Evolutionary conservation across 2,113 vertebrate species (phyloP), one percentile per base, ranked within the genome.

Genomic region (Pseudorectes ferrugineus): DNA sequence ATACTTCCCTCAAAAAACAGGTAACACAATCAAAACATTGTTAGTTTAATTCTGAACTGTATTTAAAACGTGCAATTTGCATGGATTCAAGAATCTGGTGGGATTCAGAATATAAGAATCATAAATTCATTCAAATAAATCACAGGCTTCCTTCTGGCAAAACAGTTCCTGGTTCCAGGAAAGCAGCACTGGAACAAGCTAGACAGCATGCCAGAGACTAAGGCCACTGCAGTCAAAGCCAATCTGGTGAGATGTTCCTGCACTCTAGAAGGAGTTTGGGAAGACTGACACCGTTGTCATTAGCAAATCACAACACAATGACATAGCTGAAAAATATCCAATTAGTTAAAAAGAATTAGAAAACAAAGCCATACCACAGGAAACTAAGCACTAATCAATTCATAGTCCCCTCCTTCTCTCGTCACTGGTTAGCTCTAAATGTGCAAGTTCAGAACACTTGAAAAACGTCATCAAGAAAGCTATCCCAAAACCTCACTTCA

Each of bases 11-110:
- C 71, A 46, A 74, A 36, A 54, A 71, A 45, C 6, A 49, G 31
- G 6, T 40, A 89, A 68, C 18, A 40, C 7, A 43, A 55, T 29
- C 14, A 49, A 72, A 90, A 65, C 12, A 51, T 1, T 6, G 18
- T 35, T 81, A 58, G 78, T 54, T 76, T 88, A 78, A 71, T 72
- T 59, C 52, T 75, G 40, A 92, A 76, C 19, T 76, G 21, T 40
- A 75, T 63, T 93, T 66, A 17, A 62, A 84, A 71, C 46, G 10
- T 29, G 12, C 12, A 48, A 52, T 84, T 86, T 86, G 33, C 45
- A 88, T 40, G 18, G 25, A 80, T 33, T 75, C 18, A 36, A 62
- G 58, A 92, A 77, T 10, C 21, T 35, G 33, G 38, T 45, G 25
- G 38, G 43, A 38, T 38, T 38, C 36, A 38, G 33, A 65, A 86